Conservation (phyloP, 1,140 invertebrate genomes). For the Panagrolaimus sp. region DNA sequence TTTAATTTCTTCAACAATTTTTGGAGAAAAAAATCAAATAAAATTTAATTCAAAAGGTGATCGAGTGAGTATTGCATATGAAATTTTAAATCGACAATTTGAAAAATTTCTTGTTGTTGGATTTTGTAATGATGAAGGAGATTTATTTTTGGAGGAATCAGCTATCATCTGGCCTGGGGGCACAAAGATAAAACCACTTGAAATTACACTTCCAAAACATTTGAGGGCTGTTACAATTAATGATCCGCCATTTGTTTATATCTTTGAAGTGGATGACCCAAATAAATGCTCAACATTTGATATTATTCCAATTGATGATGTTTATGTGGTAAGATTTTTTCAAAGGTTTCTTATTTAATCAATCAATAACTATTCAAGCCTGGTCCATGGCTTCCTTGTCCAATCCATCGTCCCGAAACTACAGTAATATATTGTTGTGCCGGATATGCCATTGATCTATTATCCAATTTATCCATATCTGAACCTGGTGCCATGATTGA, state of each 20-base stretch:
- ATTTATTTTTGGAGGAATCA: constrained; percentile 40
- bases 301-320: constrained; percentile 32
- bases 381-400: constrained; percentile 51
- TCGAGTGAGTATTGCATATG: constrained; percentile 46
- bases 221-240: constrained; percentile 44
- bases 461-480: constrained; percentile 41
- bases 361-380: constrained; percentile 29
- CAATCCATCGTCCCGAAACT: constrained; percentile 9
- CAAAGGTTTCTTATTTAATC: not conserved
- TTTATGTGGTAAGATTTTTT: constrained; percentile 38
- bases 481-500: constrained; percentile 35
- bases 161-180: constrained; percentile 48
- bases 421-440: constrained; percentile 46
- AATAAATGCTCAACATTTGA: constrained; percentile 34
- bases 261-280: constrained; percentile 27
- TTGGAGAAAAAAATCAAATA: constrained; percentile 36
- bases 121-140: constrained; percentile 38
- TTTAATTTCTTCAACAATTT: constrained; percentile 25
- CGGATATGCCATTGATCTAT: constrained; percentile 51
- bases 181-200: constrained; percentile 36
- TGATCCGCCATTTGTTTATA: constrained; percentile 55
- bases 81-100: constrained; percentile 45
- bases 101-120: constrained; percentile 40
- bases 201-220: constrained; percentile 55
- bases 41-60: constrained; percentile 52